These are phyloP conservation scores for Parnassius orleans DNA, from an alignment of 2,888 invertebrate species.

Conservation along the genomic window DNA sequence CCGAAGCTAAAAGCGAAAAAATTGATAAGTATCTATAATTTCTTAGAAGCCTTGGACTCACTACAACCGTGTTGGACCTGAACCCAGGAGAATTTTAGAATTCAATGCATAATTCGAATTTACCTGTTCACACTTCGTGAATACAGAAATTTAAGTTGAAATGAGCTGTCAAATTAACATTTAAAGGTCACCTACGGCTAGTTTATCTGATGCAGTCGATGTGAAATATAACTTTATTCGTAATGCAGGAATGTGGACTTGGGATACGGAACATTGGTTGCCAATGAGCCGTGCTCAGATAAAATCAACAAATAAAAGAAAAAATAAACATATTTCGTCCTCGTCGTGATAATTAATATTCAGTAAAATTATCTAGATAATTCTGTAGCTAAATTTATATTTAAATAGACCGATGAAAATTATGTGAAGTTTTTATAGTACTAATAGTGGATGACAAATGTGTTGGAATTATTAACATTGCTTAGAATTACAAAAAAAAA, in stretches of 20 bases:
- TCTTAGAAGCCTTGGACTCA: slow-evolving; percentile 58
- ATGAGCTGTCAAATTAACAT: slow-evolving; percentile 68
- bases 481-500: slow-evolving; percentile 15
- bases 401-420: not conserved
- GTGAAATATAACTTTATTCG: slow-evolving; percentile 61
- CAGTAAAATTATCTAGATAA: slow-evolving; percentile 16
- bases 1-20: slow-evolving; percentile 64
- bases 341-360: slow-evolving; percentile 10
- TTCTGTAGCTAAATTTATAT: slow-evolving; percentile 10
- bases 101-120: slow-evolving; percentile 57
- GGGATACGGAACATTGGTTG: slow-evolving; percentile 52
- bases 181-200: slow-evolving; percentile 51
- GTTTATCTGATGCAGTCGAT: slow-evolving; percentile 50
- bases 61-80: slow-evolving; percentile 46
- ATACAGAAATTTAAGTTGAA: slow-evolving; percentile 49
- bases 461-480: not conserved
- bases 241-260: slow-evolving; percentile 64
- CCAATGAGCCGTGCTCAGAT: slow-evolving; percentile 63
- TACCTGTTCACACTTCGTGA: slow-evolving; percentile 69
- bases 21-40: slow-evolving; percentile 69
- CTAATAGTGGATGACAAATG: slow-evolving; percentile 7
- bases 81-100: slow-evolving; percentile 60
- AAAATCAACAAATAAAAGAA: slow-evolving; percentile 44
- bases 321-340: slow-evolving; percentile 27
- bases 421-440: slow-evolving; percentile 3